phyloP scores from a whole-genome alignment of 1,140 invertebrate genomes.

The Stenopsyche tienmushanensis region DNA sequence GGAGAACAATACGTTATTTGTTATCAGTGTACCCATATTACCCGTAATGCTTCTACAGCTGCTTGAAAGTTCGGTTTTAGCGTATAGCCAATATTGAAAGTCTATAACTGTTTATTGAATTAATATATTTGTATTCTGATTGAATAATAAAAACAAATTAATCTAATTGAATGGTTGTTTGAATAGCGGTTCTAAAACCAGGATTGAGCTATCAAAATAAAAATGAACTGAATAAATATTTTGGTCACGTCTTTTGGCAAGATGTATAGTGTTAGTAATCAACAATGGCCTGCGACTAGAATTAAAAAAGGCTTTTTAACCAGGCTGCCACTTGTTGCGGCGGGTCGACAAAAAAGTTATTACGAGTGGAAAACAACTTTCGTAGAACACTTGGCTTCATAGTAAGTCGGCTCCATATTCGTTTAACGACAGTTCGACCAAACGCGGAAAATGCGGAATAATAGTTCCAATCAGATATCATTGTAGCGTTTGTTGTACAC shows the following conservation, averaged over 20 bases:
- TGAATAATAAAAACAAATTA: too few relatives aligned
- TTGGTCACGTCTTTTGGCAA: background rate
- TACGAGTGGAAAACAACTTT: slow-evolving; percentile 16
- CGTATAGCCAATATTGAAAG: too few relatives aligned
- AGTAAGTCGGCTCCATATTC: slow-evolving; percentile 7
- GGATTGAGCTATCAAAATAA: background rate
- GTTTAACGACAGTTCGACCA: slow-evolving; percentile 9
- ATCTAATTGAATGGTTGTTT: too few relatives aligned
- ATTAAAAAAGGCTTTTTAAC: background rate
- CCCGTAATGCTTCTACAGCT: background rate
- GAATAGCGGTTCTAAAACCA: too few relatives aligned
- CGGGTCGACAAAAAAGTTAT: background rate
- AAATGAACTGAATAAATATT: background rate
- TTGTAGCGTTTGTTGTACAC: too few relatives aligned
- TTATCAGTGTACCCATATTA: slow-evolving; percentile 6
- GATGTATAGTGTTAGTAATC: background rate
- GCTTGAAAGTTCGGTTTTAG: too few relatives aligned
- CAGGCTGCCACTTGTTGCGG: background rate
- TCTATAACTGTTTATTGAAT: too few relatives aligned
- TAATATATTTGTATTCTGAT: too few relatives aligned
- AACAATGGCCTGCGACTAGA: background rate
- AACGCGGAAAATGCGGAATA: slow-evolving; percentile 10
- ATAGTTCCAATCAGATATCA: slow-evolving; percentile 10
- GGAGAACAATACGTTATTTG: slow-evolving; percentile 7
- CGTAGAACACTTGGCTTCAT: slow-evolving; percentile 3